Evolutionary conservation across 2,797 vertebrate genomes (phyloP).

Genomic region (Morus bassanus): DNA sequence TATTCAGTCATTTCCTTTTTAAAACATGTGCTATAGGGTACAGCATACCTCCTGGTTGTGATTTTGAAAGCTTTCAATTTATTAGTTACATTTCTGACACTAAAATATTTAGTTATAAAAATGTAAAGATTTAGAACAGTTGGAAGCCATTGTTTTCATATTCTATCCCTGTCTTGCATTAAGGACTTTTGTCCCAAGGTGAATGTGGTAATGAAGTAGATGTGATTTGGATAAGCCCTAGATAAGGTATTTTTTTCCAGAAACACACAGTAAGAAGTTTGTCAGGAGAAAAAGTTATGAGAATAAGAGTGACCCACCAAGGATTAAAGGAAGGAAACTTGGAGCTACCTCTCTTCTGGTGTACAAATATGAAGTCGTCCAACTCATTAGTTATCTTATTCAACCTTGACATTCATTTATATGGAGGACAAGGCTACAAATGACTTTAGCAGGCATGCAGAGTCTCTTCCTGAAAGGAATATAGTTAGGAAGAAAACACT

Average conservation of each 20-base stretch:
- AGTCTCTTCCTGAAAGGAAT: slow-evolving; percentile 25
- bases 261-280: neutral
- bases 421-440: slow-evolving; percentile 28
- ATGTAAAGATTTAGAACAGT: slow-evolving; percentile 8
- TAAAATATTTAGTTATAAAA: slow-evolving; percentile 32
- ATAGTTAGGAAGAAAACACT: slow-evolving; percentile 18
- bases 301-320: neutral
- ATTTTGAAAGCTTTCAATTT: slow-evolving; percentile 47
- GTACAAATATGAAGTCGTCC: slow-evolving; percentile 4
- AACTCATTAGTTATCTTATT: slow-evolving; percentile 62
- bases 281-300: neutral
- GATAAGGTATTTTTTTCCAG: slow-evolving; percentile 34
- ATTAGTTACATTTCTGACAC: slow-evolving; percentile 28
- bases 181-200: slow-evolving; percentile 14
- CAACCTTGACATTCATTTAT: slow-evolving; percentile 46
- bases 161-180: neutral
- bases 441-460: slow-evolving; percentile 10
- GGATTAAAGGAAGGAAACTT: slow-evolving; percentile 50
- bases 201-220: neutral
- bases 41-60: slow-evolving; percentile 1
- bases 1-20: slow-evolving; percentile 64
- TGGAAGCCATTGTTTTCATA: slow-evolving; percentile 1
- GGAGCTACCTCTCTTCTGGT: slow-evolving; percentile 25
- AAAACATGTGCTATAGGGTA: slow-evolving; percentile 35
- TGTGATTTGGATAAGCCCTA: slow-evolving; percentile 22